Evolutionary conservation across 2,113 vertebrate species (phyloP).

Genomic region (Ophiodon elongatus): DNA sequence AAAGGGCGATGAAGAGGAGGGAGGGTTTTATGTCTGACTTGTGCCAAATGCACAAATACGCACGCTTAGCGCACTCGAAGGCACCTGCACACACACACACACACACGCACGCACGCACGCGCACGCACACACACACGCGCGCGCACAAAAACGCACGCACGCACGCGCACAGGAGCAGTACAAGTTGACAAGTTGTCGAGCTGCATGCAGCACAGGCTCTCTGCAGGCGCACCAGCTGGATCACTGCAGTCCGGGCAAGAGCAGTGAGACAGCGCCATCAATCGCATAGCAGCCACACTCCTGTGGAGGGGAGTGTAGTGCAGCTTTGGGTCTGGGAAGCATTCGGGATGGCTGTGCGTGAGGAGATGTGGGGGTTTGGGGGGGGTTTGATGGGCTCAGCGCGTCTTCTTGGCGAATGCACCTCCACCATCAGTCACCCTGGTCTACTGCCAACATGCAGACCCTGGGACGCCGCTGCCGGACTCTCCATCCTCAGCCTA

Average conservation of each 20-base stretch:
- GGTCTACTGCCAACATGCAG: conserved; percentile 35
- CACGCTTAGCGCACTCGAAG: conserved; percentile 12
- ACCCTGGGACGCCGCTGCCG: conserved; percentile 25
- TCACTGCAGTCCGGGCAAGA: conserved; percentile 65
- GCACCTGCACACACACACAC: neutral
- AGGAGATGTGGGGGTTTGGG: too few relatives aligned
- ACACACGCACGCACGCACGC: neutral
- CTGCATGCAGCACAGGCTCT: conserved; percentile 49
- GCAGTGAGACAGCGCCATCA: conserved; percentile 86
- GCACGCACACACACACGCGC: neutral
- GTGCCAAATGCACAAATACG: conserved; percentile 46
- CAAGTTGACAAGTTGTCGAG: conserved; percentile 61
- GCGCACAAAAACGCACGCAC: conserved; percentile 6
- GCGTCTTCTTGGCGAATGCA: conserved; percentile 35
- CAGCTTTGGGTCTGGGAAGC: conserved; percentile 26
- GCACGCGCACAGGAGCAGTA: neutral
- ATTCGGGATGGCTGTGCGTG: conserved; percentile 3
- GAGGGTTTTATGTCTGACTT: conserved; percentile 16
- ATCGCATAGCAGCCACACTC: conserved; percentile 70
- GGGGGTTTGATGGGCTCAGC: conserved; percentile 36
- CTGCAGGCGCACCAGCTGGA: conserved; percentile 56
- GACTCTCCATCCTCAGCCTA: conserved; percentile 1
- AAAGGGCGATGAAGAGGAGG: neutral
- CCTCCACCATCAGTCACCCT: conserved; percentile 51
- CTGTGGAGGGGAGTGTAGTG: conserved; percentile 19